Evolutionary conservation across 2,888 invertebrate genomes (phyloP).

Genomic region (Scaptomyza reducta): DNA sequence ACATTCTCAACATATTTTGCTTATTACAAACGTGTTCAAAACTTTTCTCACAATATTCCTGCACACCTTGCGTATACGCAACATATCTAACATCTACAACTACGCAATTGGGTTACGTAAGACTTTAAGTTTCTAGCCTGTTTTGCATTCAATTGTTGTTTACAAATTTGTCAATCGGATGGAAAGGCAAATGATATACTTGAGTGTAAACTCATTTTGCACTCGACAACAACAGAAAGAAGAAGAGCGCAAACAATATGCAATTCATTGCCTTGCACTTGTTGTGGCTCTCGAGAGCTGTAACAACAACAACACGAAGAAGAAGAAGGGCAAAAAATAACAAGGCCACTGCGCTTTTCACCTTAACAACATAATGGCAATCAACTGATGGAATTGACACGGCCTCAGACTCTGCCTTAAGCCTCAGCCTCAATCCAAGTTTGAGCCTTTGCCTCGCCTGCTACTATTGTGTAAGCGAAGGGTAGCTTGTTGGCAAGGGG

Average conservation of each 20-base stretch:
- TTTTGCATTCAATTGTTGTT: conserved; percentile 9
- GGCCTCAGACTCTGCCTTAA: conserved; percentile 34
- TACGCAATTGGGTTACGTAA: too few species aligned
- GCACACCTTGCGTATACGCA: conserved; percentile 19
- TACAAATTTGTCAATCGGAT: conserved; percentile 49
- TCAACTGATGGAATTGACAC: conserved; percentile 71
- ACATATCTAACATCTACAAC: not conserved
- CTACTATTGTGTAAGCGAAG: conserved; percentile 11
- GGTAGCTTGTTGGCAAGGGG: not conserved
- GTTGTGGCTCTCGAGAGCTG: conserved; percentile 4
- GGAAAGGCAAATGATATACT: conserved; percentile 58
- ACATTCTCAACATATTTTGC: too few species aligned
- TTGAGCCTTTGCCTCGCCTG: not conserved
- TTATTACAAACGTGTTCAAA: too few species aligned
- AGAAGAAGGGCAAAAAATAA: conserved; percentile 10
- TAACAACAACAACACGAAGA: conserved; percentile 14
- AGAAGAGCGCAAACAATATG: conserved; percentile 38
- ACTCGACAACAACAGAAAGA: conserved; percentile 41
- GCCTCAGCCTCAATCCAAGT: conserved; percentile 2
- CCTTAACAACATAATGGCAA: conserved; percentile 76
- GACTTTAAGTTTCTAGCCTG: not conserved
- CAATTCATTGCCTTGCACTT: conserved; percentile 47
- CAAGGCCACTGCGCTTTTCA: conserved; percentile 62
- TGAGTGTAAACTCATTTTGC: conserved; percentile 75
- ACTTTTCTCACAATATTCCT: not conserved